phyloP scores from a whole-genome alignment of 2,797 vertebrate species.

The Lagorchestes hirsutus region DNA sequence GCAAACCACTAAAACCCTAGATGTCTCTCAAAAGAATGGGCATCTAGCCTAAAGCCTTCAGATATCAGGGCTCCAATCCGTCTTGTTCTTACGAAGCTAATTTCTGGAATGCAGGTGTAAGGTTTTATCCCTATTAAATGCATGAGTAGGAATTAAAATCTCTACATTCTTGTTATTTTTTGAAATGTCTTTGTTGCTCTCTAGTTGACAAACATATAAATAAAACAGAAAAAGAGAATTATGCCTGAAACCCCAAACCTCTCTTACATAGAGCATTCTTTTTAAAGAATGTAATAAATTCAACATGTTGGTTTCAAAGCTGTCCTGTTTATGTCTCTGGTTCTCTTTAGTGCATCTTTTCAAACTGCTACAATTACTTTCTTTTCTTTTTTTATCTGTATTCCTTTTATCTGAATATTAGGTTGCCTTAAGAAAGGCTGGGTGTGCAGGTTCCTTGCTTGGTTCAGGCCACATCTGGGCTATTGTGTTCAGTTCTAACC shows the following conservation, averaged over 20 bases:
- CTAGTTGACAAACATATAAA: neutral
- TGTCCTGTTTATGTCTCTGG: neutral
- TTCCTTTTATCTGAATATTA: neutral
- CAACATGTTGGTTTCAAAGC: neutral
- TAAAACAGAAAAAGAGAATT: neutral
- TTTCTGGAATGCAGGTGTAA: neutral
- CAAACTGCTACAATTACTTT: neutral
- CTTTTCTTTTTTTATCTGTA: neutral
- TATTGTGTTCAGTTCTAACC: neutral
- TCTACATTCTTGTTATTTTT: neutral
- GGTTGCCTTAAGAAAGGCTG: neutral
- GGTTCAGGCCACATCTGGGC: neutral
- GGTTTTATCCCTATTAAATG: neutral
- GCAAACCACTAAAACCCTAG: neutral
- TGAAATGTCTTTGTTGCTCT: neutral
- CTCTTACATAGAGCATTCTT: neutral
- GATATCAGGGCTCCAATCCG: neutral
- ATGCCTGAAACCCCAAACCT: neutral
- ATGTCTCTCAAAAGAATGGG: neutral
- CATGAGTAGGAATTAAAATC: neutral
- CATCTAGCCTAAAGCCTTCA: neutral
- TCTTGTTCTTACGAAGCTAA: neutral
- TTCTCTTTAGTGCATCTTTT: neutral
- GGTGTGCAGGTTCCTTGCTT: neutral
- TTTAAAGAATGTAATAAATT: neutral